phyloP scores from a whole-genome alignment of 2,797 vertebrate genomes.

The Nyctibius grandis region DNA sequence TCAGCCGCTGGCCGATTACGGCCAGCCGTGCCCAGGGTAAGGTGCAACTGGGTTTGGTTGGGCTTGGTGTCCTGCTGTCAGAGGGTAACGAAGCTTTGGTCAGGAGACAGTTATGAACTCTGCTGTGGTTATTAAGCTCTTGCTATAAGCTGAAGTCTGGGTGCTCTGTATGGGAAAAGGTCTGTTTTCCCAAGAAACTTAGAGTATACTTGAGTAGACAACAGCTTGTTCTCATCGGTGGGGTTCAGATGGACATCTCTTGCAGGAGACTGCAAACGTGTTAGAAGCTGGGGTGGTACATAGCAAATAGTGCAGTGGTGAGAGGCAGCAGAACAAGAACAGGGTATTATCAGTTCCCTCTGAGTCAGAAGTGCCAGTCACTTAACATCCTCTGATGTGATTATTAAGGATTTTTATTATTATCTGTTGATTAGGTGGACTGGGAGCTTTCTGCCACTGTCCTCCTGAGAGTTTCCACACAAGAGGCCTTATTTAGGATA shows the following conservation, averaged over 20 bases:
- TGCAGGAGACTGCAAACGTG: not conserved
- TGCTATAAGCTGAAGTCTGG: not conserved
- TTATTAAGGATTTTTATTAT: not conserved
- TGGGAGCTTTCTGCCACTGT: not conserved
- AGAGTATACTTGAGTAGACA: not conserved
- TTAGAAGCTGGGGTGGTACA: not conserved
- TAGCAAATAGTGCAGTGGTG: not conserved
- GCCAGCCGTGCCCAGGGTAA: constrained; percentile 84
- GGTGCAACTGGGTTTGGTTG: not conserved
- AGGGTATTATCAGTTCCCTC: not conserved
- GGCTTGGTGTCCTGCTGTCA: not conserved
- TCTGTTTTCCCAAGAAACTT: not conserved
- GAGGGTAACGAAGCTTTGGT: not conserved
- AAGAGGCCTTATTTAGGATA: not conserved
- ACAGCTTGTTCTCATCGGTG: not conserved
- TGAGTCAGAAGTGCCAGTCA: not conserved
- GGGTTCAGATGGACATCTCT: not conserved
- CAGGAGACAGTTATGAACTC: not conserved
- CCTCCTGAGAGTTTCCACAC: not conserved
- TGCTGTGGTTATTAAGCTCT: not conserved
- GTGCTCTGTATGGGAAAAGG: not conserved
- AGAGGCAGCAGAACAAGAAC: not conserved
- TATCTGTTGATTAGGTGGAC: not conserved
- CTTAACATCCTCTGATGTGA: not conserved
- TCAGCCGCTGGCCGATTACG: constrained; percentile 70